phyloP scores from a whole-genome alignment of 2,888 invertebrate species.

The Limnephilus auricula region DNA sequence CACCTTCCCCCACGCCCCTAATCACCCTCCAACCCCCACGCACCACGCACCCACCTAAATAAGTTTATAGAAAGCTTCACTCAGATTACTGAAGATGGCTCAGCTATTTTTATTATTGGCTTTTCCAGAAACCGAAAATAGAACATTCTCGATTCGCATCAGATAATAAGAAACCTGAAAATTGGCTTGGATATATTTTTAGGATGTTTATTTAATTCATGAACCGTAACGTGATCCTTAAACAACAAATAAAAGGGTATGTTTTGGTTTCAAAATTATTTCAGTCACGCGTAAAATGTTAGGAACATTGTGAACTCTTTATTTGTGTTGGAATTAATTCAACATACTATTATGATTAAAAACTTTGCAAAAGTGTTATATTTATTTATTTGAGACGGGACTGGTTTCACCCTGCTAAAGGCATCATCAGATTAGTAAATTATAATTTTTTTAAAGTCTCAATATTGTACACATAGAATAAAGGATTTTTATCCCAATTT shows the following conservation, averaged over 20 bases:
- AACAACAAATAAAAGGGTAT: background rate
- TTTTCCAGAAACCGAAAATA: background rate
- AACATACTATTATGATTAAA: too few species aligned
- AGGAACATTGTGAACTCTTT: background rate
- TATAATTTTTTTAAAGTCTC: too few species aligned
- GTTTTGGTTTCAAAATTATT: background rate
- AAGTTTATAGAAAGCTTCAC: background rate
- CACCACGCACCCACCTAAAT: background rate
- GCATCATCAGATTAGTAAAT: too few species aligned
- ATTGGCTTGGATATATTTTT: background rate
- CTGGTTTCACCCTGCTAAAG: too few species aligned
- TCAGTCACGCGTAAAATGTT: too few species aligned
- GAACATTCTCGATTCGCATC: background rate
- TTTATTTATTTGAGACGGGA: too few species aligned
- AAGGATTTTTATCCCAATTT: too few species aligned
- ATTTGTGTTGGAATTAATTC: background rate
- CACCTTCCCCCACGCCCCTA: background rate
- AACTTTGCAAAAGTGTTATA: too few species aligned
- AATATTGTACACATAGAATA: too few species aligned
- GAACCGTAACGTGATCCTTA: background rate
- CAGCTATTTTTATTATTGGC: background rate
- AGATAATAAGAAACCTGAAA: background rate
- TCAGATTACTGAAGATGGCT: constrained; percentile 8
- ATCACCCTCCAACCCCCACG: background rate
- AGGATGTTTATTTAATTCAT: background rate